phyloP scores from a whole-genome alignment of 2,797 vertebrate species.

The Malurus leucopterus region DNA sequence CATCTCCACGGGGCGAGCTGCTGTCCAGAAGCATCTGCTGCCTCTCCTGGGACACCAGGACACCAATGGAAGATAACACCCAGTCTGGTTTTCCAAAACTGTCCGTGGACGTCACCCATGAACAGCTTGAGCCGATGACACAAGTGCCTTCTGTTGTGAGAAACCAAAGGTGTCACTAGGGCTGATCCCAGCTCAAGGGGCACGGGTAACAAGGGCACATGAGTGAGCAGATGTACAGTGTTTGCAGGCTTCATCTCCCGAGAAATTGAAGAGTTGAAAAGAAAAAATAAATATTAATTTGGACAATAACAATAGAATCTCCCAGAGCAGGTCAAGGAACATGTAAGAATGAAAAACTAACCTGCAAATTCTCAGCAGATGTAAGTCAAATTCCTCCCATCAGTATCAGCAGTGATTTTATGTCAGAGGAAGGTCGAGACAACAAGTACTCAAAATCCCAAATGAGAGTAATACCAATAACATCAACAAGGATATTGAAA shows the following conservation, averaged over 20 bases:
- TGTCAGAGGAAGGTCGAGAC: background rate
- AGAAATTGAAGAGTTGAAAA: background rate
- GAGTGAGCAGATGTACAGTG: background rate
- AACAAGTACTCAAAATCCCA: background rate
- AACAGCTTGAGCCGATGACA: constrained; percentile 79
- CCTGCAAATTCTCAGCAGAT: background rate
- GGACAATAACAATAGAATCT: background rate
- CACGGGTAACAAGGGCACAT: background rate
- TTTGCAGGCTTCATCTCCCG: background rate
- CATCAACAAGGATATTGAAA: background rate
- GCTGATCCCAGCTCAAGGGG: background rate
- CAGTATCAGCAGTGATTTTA: background rate
- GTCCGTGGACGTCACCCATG: constrained; percentile 81
- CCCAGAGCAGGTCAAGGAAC: background rate
- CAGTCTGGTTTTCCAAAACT: constrained; percentile 76
- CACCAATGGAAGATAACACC: constrained; percentile 72
- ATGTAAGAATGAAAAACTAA: background rate
- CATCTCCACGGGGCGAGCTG: constrained; percentile 72
- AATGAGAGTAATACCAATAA: background rate
- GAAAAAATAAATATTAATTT: background rate
- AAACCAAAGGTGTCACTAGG: background rate
- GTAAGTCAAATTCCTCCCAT: background rate
- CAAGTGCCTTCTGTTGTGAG: constrained; percentile 73
- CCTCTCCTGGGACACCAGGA: constrained; percentile 32
- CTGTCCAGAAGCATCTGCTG: constrained; percentile 54